Percentiles rank a stretch among this genome's conserved stretches.
These are phyloP conservation scores for Noctuana brunneofusca DNA, from an alignment of 2,888 invertebrate species.

Conservation along the genomic window DNA sequence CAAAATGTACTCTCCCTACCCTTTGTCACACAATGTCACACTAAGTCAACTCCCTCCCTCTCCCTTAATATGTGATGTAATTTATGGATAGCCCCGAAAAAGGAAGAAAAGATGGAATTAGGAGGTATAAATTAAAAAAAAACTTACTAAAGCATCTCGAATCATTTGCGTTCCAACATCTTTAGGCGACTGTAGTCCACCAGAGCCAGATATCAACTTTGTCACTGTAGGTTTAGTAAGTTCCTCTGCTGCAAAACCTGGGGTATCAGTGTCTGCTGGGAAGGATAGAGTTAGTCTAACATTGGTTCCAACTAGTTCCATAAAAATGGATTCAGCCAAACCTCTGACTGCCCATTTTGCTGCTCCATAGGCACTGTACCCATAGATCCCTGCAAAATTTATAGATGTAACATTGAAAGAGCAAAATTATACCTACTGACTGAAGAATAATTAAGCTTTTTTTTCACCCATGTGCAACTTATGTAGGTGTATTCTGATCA, in stretches of 20 bases:
- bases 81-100: too few species aligned
- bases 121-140: neutral
- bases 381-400: conserved; percentile 89
- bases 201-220: conserved; percentile 90
- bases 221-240: conserved; percentile 94
- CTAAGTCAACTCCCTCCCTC: too few species aligned
- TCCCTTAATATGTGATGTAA: too few species aligned
- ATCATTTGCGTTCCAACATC: conserved; percentile 90
- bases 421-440: conserved; percentile 24
- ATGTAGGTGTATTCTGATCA: too few species aligned
- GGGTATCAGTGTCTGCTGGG: conserved; percentile 99
- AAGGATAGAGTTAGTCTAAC: conserved; percentile 92
- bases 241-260: conserved; percentile 95
- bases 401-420: neutral
- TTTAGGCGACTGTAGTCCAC: conserved; percentile 90
- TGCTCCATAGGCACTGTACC: conserved; percentile 95
- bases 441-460: too few species aligned
- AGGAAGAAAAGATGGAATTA: too few species aligned
- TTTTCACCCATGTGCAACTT: too few species aligned
- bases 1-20: too few species aligned
- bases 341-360: conserved; percentile 98
- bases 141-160: conserved; percentile 89
- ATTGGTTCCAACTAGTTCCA: conserved; percentile 94
- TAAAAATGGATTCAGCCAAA: conserved; percentile 95
- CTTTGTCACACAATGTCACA: too few species aligned